These are phyloP conservation scores for Lepilemur ruficaudatus DNA, from an alignment of 2,797 vertebrate genomes.

Conservation along the genomic window DNA sequence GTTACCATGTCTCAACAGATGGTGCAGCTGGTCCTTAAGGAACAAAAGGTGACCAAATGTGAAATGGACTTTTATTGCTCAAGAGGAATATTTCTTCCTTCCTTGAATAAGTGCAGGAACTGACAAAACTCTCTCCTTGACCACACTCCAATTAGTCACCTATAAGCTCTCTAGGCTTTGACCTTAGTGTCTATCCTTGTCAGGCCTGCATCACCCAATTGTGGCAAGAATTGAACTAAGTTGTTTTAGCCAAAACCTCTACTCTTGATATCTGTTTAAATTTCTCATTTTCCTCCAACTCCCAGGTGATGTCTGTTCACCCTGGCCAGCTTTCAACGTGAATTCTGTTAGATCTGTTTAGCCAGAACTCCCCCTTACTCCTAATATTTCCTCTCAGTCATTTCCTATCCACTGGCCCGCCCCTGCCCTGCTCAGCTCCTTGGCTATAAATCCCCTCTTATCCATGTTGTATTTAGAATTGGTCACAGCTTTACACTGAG, in stretches of 20 bases:
- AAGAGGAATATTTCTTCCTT: neutral
- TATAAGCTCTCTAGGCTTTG: neutral
- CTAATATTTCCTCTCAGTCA: neutral
- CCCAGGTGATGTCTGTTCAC: neutral
- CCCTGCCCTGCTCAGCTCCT: fast-evolving
- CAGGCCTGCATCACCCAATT: neutral
- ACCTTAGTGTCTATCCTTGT: neutral
- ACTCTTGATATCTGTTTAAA: neutral
- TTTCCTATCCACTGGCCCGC: neutral
- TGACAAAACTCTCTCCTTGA: neutral
- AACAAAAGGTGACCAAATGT: neutral
- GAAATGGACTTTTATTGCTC: neutral
- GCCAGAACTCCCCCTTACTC: neutral
- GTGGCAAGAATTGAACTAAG: neutral
- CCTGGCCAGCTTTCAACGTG: neutral
- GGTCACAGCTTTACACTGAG: neutral
- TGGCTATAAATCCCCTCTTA: neutral
- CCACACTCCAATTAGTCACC: neutral
- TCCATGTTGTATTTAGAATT: neutral
- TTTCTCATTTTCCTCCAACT: neutral
- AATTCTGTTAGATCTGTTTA: neutral
- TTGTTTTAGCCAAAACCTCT: neutral
- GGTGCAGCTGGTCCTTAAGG: neutral
- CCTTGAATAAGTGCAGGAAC: neutral
- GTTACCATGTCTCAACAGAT: neutral